Evolutionary conservation across 2,113 vertebrate genomes (phyloP).

Genomic region (Passerina amoena): DNA sequence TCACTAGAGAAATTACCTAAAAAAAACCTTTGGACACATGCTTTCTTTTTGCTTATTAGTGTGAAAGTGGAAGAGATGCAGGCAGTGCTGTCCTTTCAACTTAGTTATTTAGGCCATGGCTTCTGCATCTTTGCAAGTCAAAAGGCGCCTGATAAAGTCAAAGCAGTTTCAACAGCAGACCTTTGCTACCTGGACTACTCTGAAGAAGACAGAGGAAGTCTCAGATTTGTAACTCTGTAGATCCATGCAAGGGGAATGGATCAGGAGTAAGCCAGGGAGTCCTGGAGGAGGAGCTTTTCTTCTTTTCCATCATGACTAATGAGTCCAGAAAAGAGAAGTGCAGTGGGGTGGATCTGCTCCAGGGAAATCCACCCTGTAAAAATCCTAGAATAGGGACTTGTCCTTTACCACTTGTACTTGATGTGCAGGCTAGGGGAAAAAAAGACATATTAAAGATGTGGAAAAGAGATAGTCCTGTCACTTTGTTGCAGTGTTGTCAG

Average conservation of each 20-base stretch:
- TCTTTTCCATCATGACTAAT: neutral
- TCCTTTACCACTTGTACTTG: neutral
- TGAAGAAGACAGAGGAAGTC: neutral
- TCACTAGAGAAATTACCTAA: neutral
- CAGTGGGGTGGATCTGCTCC: fast-evolving
- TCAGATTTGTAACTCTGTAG: neutral
- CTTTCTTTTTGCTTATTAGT: neutral
- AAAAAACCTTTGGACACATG: neutral
- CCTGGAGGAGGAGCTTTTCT: neutral
- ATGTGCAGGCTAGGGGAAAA: neutral
- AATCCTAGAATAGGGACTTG: fast-evolving
- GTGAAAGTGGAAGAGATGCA: neutral
- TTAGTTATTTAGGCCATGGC: neutral
- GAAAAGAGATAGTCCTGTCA: neutral
- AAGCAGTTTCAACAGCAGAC: neutral
- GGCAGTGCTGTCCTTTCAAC: neutral
- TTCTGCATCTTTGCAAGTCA: neutral
- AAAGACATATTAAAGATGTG: neutral
- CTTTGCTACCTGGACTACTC: neutral
- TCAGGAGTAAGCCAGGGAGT: neutral
- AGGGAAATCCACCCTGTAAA: neutral
- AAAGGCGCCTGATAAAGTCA: neutral
- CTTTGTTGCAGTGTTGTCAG: neutral
- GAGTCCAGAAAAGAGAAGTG: neutral
- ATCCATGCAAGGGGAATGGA: neutral